Conservation (phyloP, 2,797 vertebrate genomes). For the Cygnus olor region DNA sequence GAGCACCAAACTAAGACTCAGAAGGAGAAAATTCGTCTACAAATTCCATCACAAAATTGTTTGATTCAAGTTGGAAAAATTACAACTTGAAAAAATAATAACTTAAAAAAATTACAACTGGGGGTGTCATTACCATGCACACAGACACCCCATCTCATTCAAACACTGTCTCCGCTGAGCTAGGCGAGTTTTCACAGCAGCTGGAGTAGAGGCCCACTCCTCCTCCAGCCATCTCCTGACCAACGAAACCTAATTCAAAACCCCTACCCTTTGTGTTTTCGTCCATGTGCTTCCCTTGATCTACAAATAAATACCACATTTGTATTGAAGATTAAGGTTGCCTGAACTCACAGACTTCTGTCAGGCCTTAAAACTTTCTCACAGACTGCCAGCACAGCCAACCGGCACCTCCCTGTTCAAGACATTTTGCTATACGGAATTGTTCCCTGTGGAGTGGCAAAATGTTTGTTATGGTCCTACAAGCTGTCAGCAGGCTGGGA, state of each 20-base stretch:
- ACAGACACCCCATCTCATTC: neutral
- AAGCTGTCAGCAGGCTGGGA: neutral
- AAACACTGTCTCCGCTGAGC: neutral
- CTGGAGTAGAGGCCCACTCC: neutral
- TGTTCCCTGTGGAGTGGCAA: neutral
- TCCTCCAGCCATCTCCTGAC: neutral
- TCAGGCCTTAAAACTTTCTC: neutral
- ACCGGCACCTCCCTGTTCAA: neutral
- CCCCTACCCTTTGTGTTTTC: neutral
- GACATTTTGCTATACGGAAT: neutral
- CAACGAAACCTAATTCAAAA: neutral
- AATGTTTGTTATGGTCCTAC: accelerated
- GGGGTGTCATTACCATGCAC: neutral
- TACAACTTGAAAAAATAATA: too few species aligned
- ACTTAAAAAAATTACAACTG: neutral
- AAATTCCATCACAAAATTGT: neutral
- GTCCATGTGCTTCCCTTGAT: neutral
- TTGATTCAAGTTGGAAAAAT: neutral
- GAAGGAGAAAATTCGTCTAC: neutral
- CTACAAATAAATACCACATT: neutral
- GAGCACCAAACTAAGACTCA: neutral
- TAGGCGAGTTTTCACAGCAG: neutral
- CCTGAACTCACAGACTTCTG: neutral
- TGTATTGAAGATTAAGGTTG: neutral
- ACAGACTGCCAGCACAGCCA: neutral